These are phyloP conservation scores for Phylloscopus trochiloides DNA, from an alignment of 2,113 vertebrate species.

Conservation along the genomic window DNA sequence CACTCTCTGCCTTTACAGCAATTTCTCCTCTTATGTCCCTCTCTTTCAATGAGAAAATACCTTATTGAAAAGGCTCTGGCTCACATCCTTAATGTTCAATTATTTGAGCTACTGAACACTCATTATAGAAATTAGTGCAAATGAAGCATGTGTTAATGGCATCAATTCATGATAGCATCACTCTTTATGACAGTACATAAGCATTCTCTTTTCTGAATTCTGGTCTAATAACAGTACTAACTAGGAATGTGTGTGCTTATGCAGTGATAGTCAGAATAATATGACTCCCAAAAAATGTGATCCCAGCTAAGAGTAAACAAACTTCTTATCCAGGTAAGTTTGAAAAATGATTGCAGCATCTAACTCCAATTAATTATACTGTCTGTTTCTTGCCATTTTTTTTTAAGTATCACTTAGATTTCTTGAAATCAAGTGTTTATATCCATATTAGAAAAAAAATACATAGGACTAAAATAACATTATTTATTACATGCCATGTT, in stretches of 20 bases:
- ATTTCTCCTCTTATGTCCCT: neutral
- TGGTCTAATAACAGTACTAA: neutral
- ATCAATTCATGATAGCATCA: neutral
- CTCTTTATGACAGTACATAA: neutral
- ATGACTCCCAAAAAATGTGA: neutral
- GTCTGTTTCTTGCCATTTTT: neutral
- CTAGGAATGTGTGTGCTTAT: neutral
- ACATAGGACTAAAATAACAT: neutral
- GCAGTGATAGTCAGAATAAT: neutral
- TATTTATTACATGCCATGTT: slow-evolving; percentile 27
- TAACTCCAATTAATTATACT: neutral
- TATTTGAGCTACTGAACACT: slow-evolving; percentile 8
- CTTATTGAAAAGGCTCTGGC: neutral
- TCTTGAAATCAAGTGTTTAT: neutral
- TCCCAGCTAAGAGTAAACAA: neutral
- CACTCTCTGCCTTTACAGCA: neutral
- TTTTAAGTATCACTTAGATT: neutral
- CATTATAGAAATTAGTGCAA: slow-evolving; percentile 51
- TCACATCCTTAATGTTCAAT: neutral
- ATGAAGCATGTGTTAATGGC: slow-evolving; percentile 26
- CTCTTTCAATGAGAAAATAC: neutral
- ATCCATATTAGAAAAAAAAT: slow-evolving; percentile 17
- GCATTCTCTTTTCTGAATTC: neutral
- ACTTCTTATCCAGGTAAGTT: neutral
- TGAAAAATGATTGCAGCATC: neutral